phyloP scores from a whole-genome alignment of 2,113 vertebrate genomes.

The Cavia porcellus region DNA sequence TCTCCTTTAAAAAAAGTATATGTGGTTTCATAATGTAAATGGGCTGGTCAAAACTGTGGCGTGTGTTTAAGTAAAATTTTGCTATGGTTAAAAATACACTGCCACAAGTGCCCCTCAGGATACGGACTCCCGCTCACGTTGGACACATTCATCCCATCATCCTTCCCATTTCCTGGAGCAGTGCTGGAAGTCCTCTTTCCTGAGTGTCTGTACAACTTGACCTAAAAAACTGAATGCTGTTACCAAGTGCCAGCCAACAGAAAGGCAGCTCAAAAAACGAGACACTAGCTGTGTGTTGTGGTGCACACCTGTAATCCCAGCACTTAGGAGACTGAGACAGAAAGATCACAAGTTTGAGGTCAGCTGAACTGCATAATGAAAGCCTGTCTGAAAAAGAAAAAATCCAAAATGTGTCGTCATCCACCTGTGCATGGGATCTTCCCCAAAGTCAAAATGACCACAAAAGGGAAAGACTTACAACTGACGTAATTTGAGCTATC shows the following conservation, averaged over 20 bases:
- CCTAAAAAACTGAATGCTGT: background rate
- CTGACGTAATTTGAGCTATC: background rate
- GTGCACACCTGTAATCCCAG: background rate
- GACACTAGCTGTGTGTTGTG: background rate
- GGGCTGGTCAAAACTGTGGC: background rate
- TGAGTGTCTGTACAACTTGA: background rate
- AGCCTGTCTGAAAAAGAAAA: background rate
- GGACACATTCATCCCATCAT: background rate
- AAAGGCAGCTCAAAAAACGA: background rate
- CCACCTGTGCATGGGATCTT: background rate
- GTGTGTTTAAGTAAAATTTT: background rate
- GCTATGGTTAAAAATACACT: too few relatives aligned
- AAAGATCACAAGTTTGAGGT: background rate
- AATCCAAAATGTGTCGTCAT: background rate
- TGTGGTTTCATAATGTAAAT: background rate
- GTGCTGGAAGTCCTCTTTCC: background rate
- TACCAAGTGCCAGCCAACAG: background rate
- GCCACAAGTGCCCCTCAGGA: fast-evolving
- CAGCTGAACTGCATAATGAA: background rate
- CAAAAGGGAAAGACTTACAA: too few relatives aligned
- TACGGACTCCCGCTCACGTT: background rate
- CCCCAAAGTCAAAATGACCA: background rate
- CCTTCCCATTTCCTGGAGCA: background rate
- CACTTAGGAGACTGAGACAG: background rate
- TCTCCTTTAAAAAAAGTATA: background rate